Conservation (phyloP, 92 coral and sea anemone genomes). For the Epizoanthus rinbou region DNA sequence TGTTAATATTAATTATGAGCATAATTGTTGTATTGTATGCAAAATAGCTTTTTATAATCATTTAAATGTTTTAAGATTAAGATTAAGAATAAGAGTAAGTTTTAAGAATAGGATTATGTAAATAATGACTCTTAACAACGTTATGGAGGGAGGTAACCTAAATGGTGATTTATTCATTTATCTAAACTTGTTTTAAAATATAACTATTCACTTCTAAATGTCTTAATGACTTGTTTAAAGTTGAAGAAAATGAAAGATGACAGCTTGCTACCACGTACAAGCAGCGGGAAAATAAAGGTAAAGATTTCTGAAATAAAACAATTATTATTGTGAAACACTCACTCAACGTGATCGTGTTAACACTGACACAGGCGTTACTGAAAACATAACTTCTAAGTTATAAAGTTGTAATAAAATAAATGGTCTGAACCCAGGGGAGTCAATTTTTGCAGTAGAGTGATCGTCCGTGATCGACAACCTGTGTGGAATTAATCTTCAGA, state of each 20-base stretch:
- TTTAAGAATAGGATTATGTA: not conserved
- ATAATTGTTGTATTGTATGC: not conserved
- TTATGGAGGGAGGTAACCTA: too few species aligned
- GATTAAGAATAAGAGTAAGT: too few species aligned
- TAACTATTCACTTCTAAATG: not conserved
- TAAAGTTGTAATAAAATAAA: too few species aligned
- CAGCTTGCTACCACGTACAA: constrained; percentile 35
- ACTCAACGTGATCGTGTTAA: not conserved
- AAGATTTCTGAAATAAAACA: not conserved
- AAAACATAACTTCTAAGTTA: too few species aligned
- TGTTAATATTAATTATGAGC: not conserved
- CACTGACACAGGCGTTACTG: too few species aligned
- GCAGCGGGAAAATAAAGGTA: constrained; percentile 63
- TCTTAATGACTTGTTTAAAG: constrained; percentile 45
- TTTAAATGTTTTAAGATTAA: too few species aligned
- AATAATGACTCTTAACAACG: not conserved
- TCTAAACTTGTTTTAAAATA: too few species aligned
- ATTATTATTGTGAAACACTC: not conserved
- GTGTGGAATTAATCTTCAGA: too few species aligned
- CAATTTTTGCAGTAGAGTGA: too few species aligned
- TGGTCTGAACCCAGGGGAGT: too few species aligned
- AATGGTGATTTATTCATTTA: too few species aligned
- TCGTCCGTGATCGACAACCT: too few species aligned
- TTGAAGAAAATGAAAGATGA: constrained; percentile 54
- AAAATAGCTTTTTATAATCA: not conserved